phyloP scores from a whole-genome alignment of 2,888 invertebrate species.

The Lordiphosa fenestrarum region DNA sequence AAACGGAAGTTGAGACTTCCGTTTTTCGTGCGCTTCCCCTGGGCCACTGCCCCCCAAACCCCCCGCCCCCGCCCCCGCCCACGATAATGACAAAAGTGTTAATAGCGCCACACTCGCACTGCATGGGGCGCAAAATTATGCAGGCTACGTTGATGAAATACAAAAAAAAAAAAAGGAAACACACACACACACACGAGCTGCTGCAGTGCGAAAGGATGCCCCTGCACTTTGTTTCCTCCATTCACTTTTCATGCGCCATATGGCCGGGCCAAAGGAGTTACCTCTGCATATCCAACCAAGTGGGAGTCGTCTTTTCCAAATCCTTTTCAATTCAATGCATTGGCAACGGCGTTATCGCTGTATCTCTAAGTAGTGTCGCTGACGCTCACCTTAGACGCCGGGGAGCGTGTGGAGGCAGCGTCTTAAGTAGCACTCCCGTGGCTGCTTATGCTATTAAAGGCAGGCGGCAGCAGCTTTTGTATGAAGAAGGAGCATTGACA shows the following conservation, averaged over 20 bases:
- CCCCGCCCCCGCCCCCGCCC: constrained; percentile 18
- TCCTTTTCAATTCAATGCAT: constrained; percentile 66
- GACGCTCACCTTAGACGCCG: constrained; percentile 7
- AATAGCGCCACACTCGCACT: constrained; percentile 70
- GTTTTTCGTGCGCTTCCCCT: constrained; percentile 32
- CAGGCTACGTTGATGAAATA: constrained; percentile 66
- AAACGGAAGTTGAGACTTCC: constrained; percentile 68
- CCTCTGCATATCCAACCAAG: constrained; percentile 19
- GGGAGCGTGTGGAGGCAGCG: constrained; percentile 5
- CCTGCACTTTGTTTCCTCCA: constrained; percentile 64
- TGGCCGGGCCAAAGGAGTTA: constrained; percentile 14
- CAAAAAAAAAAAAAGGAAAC: constrained; percentile 32
- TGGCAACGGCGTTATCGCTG: constrained; percentile 53
- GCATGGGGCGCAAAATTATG: constrained; percentile 66
- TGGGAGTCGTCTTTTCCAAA: constrained; percentile 31
- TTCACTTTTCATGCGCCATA: constrained; percentile 58
- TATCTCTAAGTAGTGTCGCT: constrained; percentile 34
- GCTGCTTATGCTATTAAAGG: constrained; percentile 57
- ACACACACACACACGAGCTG: constrained; percentile 12
- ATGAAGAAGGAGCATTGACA: constrained; percentile 10
- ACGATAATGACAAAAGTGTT: constrained; percentile 74
- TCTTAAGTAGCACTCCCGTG: constrained; percentile 66
- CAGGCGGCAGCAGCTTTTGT: constrained; percentile 34
- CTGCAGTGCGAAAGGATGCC: constrained; percentile 25
- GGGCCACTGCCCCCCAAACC: background rate